These are phyloP conservation scores for Platyura marginata DNA, from an alignment of 1,140 invertebrate species.

Conservation along the genomic window DNA sequence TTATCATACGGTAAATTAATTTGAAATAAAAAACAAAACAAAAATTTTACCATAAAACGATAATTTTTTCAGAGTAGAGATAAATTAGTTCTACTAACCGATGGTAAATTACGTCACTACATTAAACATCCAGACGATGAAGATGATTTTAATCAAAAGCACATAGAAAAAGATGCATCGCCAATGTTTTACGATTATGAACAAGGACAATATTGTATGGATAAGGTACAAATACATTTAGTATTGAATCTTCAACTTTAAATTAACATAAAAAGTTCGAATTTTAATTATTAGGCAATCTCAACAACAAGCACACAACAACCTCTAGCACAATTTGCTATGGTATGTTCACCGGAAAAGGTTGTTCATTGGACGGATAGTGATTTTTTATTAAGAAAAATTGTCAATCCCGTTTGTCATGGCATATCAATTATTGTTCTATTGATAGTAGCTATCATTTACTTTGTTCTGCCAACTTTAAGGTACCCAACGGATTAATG, in stretches of 20 bases:
- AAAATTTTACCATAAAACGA: background rate
- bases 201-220: constrained; percentile 56
- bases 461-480: constrained; percentile 66
- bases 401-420: constrained; percentile 56
- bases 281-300: constrained; percentile 13
- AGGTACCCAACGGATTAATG: constrained; percentile 11
- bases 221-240: constrained; percentile 34
- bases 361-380: constrained; percentile 45
- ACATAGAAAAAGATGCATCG: constrained; percentile 18
- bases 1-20: constrained; percentile 25
- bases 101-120: constrained; percentile 51
- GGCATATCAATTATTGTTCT: constrained; percentile 48
- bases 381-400: constrained; percentile 48
- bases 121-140: constrained; percentile 28
- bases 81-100: constrained; percentile 40
- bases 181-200: constrained; percentile 44
- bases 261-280: too few relatives aligned
- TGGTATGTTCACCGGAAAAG: constrained; percentile 52
- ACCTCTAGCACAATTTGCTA: constrained; percentile 40
- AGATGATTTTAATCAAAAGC: constrained; percentile 10
- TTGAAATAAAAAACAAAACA: background rate
- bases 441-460: constrained; percentile 55
- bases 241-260: constrained; percentile 8
- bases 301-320: constrained; percentile 10
- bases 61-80: constrained; percentile 24